Conservation (phyloP, 2,113 vertebrate genomes). For the Cottus gobio region DNA sequence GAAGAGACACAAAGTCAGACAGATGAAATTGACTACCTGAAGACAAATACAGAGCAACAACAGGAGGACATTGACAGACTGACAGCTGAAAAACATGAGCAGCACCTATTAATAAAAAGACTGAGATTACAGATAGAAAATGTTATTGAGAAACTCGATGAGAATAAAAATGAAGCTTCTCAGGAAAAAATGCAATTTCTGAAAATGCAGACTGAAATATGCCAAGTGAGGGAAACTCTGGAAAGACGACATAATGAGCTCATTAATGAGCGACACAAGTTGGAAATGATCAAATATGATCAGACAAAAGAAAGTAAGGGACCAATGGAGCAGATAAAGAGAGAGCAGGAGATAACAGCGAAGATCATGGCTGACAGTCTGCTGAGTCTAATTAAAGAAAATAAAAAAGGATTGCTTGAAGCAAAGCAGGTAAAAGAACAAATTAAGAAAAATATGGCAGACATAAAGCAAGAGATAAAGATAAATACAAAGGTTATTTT, state of each 20-base stretch:
- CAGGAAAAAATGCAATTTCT: slow-evolving; percentile 61
- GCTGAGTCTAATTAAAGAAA: slow-evolving; percentile 53
- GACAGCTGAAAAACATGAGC: slow-evolving; percentile 62
- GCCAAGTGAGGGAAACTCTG: slow-evolving; percentile 57
- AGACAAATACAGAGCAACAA: slow-evolving; percentile 57
- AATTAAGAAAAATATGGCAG: slow-evolving; percentile 45
- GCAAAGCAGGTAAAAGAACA: slow-evolving; percentile 55
- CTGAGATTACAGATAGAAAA: slow-evolving; percentile 58
- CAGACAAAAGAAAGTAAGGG: slow-evolving; percentile 35
- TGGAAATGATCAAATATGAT: slow-evolving; percentile 47
- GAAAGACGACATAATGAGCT: slow-evolving; percentile 50
- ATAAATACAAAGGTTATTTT: slow-evolving; percentile 48
- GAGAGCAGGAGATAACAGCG: slow-evolving; percentile 44
- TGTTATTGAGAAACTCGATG: slow-evolving; percentile 40
- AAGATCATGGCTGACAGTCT: slow-evolving; percentile 41
- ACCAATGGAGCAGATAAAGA: slow-evolving; percentile 10
- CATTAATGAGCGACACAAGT: slow-evolving; percentile 45
- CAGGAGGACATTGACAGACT: slow-evolving; percentile 61
- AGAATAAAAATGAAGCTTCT: slow-evolving; percentile 50
- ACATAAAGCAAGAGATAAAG: slow-evolving; percentile 58
- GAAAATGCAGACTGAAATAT: slow-evolving; percentile 61
- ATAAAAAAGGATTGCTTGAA: slow-evolving; percentile 51
- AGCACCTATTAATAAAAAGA: slow-evolving; percentile 37
- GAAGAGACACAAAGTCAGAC: slow-evolving; percentile 62
- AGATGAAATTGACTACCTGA: slow-evolving; percentile 54